These are phyloP conservation scores for Mobula birostris DNA, from an alignment of 2,113 vertebrate species.

Conservation along the genomic window DNA sequence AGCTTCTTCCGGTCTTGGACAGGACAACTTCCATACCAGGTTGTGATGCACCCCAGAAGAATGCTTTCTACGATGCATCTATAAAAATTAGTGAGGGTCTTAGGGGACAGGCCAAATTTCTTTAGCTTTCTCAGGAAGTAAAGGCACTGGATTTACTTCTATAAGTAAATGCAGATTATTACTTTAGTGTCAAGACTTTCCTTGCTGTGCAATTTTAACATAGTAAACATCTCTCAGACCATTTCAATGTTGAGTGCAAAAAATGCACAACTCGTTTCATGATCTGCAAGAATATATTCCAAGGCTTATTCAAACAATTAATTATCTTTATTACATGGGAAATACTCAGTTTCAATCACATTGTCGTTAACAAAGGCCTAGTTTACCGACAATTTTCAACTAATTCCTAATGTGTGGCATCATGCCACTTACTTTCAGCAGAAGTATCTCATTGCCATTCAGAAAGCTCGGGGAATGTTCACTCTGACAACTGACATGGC, in stretches of 20 bases:
- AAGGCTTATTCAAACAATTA: background rate
- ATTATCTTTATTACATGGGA: background rate
- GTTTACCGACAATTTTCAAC: background rate
- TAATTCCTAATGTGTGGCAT: background rate
- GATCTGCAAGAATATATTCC: background rate
- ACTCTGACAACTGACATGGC: background rate
- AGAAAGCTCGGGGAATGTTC: background rate
- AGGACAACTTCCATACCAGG: too few relatives aligned
- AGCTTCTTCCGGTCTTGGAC: too few relatives aligned
- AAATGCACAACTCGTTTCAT: background rate
- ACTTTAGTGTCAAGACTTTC: background rate
- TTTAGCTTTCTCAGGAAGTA: too few relatives aligned
- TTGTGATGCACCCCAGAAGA: too few relatives aligned
- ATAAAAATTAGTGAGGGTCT: too few relatives aligned
- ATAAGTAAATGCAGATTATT: background rate
- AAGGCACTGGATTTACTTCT: background rate
- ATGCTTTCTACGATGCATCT: too few relatives aligned
- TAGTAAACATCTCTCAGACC: background rate
- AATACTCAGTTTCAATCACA: background rate
- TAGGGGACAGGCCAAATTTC: too few relatives aligned
- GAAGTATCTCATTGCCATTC: background rate
- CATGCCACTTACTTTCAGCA: background rate
- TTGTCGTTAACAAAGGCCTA: background rate
- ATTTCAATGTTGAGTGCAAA: background rate
- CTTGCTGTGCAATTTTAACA: background rate